Evolutionary conservation across 2,888 invertebrate species (phyloP), one percentile per base, ranked within the genome.

Genomic region (Drosophila lutescens): DNA sequence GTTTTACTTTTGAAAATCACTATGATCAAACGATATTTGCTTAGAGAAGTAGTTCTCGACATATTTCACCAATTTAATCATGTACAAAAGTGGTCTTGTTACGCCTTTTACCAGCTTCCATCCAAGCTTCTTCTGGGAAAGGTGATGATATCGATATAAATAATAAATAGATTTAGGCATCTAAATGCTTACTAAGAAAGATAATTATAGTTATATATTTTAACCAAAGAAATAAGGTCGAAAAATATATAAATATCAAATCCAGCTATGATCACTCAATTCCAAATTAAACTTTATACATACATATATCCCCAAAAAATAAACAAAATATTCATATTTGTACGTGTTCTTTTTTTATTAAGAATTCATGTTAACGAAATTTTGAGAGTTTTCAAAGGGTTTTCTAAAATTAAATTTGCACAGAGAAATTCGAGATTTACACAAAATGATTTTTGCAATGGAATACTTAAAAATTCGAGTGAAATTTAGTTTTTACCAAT

Each of bases 391-490:
- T 26, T 17, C 17, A 30, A 20, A 30, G 30, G 20, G 30, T 53
- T 34, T 40, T n/a, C 36, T 53, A 23, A 26, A 43, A 44, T 60
- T 20, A 36, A 30, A n/a, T 46, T 55, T 61, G 23, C 7, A n/a
- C 36, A 6, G 15, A 50, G 59, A 75, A 80, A 78, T 72, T 76
- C 54, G 57, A 78, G 62, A 30, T 30, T 43, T 54, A 68, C 40
- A 34, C 6, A 78, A 58, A 69, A 44, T 47, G 13, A 23, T 17
- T 34, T 20, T 13, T 44, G 38, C 20, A 9, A 40, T 13, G 38
- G 8, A 62, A 62, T 17, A 47, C 47, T 34, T 23, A 40, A 69
- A 77, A 86, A 78, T 84, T 84, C 67, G 73, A 80, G 67, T 53
- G 26, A 23, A 83, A 59, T 61, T 47, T 58, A 26, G 26, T 12